Evolutionary conservation across 2,888 invertebrate genomes (phyloP).

Genomic region (Hyalella azteca): DNA sequence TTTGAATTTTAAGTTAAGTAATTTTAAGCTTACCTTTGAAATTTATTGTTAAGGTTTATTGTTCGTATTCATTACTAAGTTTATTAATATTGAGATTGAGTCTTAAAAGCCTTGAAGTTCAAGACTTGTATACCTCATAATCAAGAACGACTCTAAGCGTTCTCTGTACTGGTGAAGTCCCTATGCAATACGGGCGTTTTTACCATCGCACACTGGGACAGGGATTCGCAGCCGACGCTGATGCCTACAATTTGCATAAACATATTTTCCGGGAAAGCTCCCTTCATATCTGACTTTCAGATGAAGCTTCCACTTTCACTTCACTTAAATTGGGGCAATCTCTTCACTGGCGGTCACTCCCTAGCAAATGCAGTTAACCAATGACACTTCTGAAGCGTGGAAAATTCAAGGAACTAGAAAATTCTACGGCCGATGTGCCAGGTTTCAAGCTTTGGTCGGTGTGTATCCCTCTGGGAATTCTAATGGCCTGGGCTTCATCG

Average conservation of each 20-base stretch:
- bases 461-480: background rate
- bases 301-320: conserved; percentile 31
- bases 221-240: no score
- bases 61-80: no score
- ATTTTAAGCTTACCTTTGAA: no score
- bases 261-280: conserved; percentile 15
- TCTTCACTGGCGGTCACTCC: conserved; percentile 10
- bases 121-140: no score
- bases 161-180: no score
- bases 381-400: background rate
- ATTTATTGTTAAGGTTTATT: no score
- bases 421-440: background rate
- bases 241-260: background rate
- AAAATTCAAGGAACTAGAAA: background rate
- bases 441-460: background rate
- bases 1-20: no score
- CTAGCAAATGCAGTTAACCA: conserved; percentile 23
- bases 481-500: background rate
- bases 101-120: no score
- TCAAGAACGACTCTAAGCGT: no score
- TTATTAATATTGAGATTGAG: no score
- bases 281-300: conserved; percentile 21
- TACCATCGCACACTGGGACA: no score
- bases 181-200: no score
- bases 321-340: conserved; percentile 10